A percentile compares a stretch with the other conserved stretches of the same genome.
phyloP scores from a whole-genome alignment of 2,888 invertebrate species.

The Tanytarsus gracilentus region DNA sequence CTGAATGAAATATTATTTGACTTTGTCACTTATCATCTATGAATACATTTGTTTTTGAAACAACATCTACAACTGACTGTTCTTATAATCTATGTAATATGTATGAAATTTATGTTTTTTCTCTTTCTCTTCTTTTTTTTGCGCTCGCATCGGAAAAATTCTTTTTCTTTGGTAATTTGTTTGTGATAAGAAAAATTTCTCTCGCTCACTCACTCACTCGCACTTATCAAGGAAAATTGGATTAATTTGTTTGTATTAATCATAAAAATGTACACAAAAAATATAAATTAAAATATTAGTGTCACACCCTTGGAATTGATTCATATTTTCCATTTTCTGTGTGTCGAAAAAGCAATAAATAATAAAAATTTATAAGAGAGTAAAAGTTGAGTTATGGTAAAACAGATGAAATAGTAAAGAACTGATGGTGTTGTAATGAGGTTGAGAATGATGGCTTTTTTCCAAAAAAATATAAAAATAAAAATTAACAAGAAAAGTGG shows the following conservation, averaged over 20 bases:
- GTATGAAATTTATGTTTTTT: no score
- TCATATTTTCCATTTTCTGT: neutral
- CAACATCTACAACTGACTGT: neutral
- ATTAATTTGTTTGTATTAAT: slow-evolving; percentile 21
- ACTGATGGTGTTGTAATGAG: slow-evolving; percentile 16
- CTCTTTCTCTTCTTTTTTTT: no score
- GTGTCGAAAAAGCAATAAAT: slow-evolving; percentile 22
- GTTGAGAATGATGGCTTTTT: neutral
- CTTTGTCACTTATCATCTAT: slow-evolving; percentile 27
- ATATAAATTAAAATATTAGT: no score
- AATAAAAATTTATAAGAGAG: slow-evolving; percentile 11
- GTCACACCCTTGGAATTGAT: no score
- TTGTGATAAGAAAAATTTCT: neutral
- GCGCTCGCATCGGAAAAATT: no score
- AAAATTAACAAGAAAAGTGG: neutral
- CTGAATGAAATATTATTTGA: slow-evolving; percentile 14
- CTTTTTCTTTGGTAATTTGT: neutral
- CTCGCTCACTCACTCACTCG: neutral
- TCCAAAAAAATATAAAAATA: neutral
- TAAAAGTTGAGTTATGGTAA: slow-evolving; percentile 14
- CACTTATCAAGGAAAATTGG: no score
- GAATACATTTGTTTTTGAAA: slow-evolving; percentile 1
- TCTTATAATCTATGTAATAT: no score
- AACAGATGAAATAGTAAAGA: neutral
- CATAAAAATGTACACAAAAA: slow-evolving; percentile 10